phyloP scores from a whole-genome alignment of 2,113 vertebrate genomes.

The Formicarius rufipectus region DNA sequence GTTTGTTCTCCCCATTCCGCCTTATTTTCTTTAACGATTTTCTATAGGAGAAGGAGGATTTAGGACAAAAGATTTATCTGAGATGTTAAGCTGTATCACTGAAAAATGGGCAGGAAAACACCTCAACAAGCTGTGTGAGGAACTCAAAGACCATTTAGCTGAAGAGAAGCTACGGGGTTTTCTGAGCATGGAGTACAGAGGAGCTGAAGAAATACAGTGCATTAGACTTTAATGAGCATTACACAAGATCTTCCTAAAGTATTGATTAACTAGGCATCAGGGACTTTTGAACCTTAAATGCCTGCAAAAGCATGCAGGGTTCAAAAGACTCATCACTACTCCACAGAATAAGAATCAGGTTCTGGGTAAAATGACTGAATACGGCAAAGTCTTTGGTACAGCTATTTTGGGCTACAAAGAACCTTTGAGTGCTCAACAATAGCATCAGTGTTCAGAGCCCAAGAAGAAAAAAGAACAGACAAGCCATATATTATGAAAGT shows the following conservation, averaged over 20 bases:
- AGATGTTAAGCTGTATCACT: background rate
- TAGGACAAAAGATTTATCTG: constrained; percentile 27
- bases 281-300: constrained; percentile 52
- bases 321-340: constrained; percentile 43
- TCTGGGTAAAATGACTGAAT: constrained; percentile 34
- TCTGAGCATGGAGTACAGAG: background rate
- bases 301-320: constrained; percentile 44
- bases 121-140: constrained; percentile 11
- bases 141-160: constrained; percentile 11
- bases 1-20: background rate
- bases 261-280: constrained; percentile 62
- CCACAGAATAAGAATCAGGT: constrained; percentile 31
- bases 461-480: constrained; percentile 25
- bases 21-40: background rate
- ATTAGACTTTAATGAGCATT: constrained; percentile 58
- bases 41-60: background rate
- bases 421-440: constrained; percentile 55
- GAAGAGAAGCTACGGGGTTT: constrained; percentile 25
- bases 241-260: constrained; percentile 48
- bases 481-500: constrained; percentile 14
- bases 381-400: constrained; percentile 17
- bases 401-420: constrained; percentile 57
- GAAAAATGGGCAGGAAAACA: constrained; percentile 43
- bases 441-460: background rate
- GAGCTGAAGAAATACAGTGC: constrained; percentile 30